Conservation (phyloP, 2,113 vertebrate species). For the Anoplopoma fimbria region DNA sequence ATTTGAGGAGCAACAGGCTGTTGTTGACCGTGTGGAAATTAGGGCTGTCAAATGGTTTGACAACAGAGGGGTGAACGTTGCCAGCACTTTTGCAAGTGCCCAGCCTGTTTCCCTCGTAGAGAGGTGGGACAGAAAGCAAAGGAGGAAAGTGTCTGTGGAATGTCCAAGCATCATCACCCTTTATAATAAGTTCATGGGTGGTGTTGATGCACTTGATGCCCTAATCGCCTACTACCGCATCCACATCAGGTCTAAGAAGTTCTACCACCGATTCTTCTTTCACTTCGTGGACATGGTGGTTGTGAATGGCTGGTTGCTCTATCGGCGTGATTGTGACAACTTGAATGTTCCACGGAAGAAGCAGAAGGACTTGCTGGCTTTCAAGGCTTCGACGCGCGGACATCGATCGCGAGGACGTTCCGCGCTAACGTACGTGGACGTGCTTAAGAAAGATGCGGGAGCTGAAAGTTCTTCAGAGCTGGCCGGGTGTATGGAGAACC, state of each 20-base stretch:
- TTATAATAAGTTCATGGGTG: constrained; percentile 35
- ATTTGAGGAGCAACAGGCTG: constrained; percentile 24
- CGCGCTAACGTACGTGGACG: too few relatives aligned
- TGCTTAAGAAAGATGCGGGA: too few relatives aligned
- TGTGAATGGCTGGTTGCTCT: constrained; percentile 45
- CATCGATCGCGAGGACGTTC: too few relatives aligned
- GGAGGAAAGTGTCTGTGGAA: constrained; percentile 26
- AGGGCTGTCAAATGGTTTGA: constrained; percentile 48
- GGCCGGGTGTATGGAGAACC: too few relatives aligned
- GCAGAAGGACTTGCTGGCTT: too few relatives aligned
- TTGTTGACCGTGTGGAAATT: constrained; percentile 11
- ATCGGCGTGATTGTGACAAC: constrained; percentile 26
- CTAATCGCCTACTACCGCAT: constrained; percentile 31
- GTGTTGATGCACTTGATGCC: constrained; percentile 24
- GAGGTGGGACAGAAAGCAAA: constrained; percentile 36
- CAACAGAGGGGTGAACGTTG: constrained; percentile 27
- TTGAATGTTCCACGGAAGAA: too few relatives aligned
- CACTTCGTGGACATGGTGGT: constrained; percentile 45
- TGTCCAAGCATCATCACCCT: constrained; percentile 37
- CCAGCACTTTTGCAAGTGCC: constrained; percentile 50
- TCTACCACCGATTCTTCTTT: constrained; percentile 41
- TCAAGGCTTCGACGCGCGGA: too few relatives aligned
- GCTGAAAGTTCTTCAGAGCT: too few relatives aligned
- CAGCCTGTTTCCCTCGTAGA: constrained; percentile 2
- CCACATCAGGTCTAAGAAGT: constrained; percentile 41